Conservation (phyloP, 2,113 vertebrate species). For the Brienomyrus longianalis region DNA sequence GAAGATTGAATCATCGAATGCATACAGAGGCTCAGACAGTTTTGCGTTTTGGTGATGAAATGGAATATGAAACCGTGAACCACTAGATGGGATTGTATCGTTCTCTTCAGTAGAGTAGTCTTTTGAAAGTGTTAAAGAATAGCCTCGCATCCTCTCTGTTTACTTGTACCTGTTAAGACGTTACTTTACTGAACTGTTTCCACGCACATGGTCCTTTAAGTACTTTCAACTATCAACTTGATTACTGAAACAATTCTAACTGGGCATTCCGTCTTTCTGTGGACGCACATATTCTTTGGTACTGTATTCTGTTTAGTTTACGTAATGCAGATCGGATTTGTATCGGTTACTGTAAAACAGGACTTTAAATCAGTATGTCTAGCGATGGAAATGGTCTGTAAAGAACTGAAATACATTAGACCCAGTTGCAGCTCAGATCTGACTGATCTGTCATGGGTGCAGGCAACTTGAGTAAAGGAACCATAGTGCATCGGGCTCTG, state of each 20-base stretch:
- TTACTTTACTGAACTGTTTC: slow-evolving; percentile 20
- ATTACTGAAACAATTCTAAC: background rate
- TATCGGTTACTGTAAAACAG: background rate
- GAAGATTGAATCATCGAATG: background rate
- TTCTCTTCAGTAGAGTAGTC: background rate
- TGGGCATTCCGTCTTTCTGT: background rate
- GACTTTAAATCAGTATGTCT: background rate
- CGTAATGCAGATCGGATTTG: background rate
- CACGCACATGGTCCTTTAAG: background rate
- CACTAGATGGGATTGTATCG: slow-evolving; percentile 1
- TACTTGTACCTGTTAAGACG: slow-evolving; percentile 18
- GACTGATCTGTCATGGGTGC: background rate
- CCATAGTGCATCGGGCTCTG: background rate
- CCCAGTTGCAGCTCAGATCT: background rate
- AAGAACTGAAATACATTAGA: background rate
- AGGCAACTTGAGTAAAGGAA: background rate
- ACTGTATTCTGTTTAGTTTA: background rate
- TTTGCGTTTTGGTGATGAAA: background rate
- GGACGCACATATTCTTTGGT: background rate
- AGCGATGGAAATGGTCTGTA: background rate
- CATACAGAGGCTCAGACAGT: background rate
- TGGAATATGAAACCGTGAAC: background rate
- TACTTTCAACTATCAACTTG: background rate
- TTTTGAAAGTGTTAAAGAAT: slow-evolving; percentile 1
- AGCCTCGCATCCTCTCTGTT: background rate